Percentiles rank a stretch among this genome's conserved stretches.
These are phyloP conservation scores for Vidua chalybeata DNA, from an alignment of 2,113 vertebrate species.

Conservation along the genomic window DNA sequence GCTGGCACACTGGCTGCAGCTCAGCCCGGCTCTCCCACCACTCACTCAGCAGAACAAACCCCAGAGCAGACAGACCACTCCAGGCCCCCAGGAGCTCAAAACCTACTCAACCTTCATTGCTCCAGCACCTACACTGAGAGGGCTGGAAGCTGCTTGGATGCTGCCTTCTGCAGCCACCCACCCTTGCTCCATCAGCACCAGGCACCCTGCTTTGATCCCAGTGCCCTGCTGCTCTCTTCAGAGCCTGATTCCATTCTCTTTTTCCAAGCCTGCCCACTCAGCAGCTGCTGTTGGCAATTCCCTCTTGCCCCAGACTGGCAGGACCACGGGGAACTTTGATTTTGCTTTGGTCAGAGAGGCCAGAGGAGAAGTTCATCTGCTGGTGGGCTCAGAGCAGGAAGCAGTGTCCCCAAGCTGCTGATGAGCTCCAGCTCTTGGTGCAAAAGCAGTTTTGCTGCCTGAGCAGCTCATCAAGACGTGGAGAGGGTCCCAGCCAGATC, in stretches of 20 bases:
- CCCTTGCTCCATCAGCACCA: background rate
- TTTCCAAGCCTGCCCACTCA: background rate
- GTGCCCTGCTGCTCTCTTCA: background rate
- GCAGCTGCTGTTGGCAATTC: background rate
- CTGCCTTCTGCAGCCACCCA: background rate
- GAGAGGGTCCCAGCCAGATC: conserved; percentile 35
- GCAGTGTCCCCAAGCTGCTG: background rate
- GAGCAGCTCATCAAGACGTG: conserved; percentile 16
- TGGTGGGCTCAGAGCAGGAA: background rate
- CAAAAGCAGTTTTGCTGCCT: conserved; percentile 10
- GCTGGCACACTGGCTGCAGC: fast-evolving
- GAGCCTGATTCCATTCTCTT: background rate
- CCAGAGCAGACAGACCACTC: background rate
- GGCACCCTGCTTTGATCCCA: background rate
- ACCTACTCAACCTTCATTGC: background rate
- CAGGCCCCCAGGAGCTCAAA: background rate
- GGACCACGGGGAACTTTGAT: background rate
- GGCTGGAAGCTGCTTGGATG: background rate
- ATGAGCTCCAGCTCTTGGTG: background rate
- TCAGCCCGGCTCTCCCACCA: background rate
- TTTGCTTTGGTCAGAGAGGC: background rate
- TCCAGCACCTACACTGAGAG: background rate
- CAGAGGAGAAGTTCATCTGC: background rate
- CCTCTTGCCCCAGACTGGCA: background rate
- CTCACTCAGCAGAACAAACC: background rate